Percentiles rank a stretch among this genome's conserved stretches.
Evolutionary conservation across 2,113 vertebrate genomes (phyloP).

Genomic region (Tachycineta bicolor): DNA sequence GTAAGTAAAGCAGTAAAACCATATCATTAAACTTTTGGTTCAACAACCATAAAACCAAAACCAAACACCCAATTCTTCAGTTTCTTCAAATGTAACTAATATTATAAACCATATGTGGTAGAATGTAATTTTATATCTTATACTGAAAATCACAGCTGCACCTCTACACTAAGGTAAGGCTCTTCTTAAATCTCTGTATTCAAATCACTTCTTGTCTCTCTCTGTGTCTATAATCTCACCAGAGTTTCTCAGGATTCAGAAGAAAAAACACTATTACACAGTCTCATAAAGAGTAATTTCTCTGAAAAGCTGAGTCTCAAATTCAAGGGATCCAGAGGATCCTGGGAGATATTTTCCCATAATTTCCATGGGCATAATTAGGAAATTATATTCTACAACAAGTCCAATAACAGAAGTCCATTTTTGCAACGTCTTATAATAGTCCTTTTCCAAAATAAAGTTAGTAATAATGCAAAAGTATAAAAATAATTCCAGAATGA

Average conservation of each 20-base stretch:
- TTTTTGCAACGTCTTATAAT: background rate
- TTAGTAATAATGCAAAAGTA: background rate
- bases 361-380: background rate
- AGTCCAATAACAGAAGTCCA: background rate
- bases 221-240: background rate
- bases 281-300: background rate
- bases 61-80: rapidly evolving
- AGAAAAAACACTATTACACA: background rate
- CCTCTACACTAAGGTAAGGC: background rate
- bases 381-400: background rate
- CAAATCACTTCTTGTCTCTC: background rate
- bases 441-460: background rate
- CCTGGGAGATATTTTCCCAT: background rate
- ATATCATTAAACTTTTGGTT: background rate
- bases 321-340: background rate
- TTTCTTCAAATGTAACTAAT: background rate
- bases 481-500: background rate
- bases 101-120: background rate
- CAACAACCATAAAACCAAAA: background rate
- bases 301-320: background rate
- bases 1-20: background rate
- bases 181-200: background rate
- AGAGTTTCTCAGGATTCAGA: background rate
- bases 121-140: background rate
- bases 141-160: background rate